A percentile compares a stretch with the other conserved stretches of the same genome.
phyloP scores from a whole-genome alignment of 2,888 invertebrate species.

The Andrena haemorrhoa region DNA sequence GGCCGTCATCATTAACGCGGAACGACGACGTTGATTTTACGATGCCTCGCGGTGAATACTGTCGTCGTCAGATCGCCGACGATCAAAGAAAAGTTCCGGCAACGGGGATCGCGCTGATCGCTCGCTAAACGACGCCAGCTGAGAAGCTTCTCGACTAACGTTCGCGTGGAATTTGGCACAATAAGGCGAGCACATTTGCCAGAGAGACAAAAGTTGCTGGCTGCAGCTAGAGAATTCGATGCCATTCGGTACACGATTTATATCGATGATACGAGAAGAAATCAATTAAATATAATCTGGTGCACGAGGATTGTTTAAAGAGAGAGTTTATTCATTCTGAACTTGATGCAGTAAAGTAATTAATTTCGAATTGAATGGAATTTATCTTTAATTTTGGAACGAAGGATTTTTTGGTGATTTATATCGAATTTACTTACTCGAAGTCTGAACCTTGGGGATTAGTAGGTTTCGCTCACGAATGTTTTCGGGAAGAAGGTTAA shows the following conservation, averaged over 20 bases:
- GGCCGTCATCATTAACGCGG: not conserved
- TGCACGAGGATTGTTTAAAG: not conserved
- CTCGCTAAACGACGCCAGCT: not conserved
- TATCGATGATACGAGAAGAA: not conserved
- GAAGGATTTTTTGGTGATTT: not conserved
- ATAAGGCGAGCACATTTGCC: conserved; percentile 62
- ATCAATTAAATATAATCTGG: not conserved
- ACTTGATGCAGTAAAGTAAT: not conserved
- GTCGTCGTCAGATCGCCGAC: not conserved
- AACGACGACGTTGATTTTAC: conserved; percentile 13
- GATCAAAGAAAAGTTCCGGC: conserved; percentile 4
- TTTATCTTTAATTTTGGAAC: not conserved
- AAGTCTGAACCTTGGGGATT: not conserved
- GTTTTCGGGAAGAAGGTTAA: not conserved
- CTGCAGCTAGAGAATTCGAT: conserved; percentile 33
- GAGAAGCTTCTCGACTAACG: conserved; percentile 33
- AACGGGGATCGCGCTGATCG: not conserved
- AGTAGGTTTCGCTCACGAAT: not conserved
- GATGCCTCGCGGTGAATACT: not conserved
- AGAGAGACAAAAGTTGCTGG: conserved; percentile 43
- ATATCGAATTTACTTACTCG: conserved; percentile 3
- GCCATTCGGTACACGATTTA: not conserved
- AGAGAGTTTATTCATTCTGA: not conserved
- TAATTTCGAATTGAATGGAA: not conserved
- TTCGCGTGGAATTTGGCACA: conserved; percentile 65